These are phyloP conservation scores for Lutjanus erythropterus DNA, from an alignment of 2,113 vertebrate genomes.

Conservation along the genomic window DNA sequence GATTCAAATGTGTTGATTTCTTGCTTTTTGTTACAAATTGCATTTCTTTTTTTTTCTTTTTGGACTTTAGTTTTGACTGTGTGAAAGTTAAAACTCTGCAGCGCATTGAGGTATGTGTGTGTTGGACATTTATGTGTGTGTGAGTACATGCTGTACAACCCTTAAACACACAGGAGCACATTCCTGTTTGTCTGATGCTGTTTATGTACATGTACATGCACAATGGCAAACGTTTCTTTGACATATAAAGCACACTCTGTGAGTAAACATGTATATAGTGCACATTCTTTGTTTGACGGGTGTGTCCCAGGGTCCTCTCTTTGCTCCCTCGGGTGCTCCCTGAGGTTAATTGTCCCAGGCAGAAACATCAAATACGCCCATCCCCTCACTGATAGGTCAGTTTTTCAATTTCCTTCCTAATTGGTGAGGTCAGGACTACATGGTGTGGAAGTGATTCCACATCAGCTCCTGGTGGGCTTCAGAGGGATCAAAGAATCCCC, in stretches of 20 bases:
- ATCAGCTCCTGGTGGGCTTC: conserved; percentile 7
- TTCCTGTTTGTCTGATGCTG: neutral
- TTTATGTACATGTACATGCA: neutral
- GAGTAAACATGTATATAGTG: neutral
- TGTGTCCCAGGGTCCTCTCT: neutral
- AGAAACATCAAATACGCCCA: conserved; percentile 16
- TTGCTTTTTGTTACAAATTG: neutral
- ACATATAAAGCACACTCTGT: neutral
- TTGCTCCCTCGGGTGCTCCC: neutral
- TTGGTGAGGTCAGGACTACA: conserved; percentile 42
- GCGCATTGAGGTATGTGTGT: neutral
- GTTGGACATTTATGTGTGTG: neutral
- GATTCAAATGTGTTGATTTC: neutral
- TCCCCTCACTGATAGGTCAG: conserved; percentile 36
- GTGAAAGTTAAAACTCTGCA: neutral
- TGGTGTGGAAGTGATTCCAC: conserved; percentile 25
- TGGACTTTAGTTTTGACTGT: neutral
- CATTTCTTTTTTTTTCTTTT: neutral
- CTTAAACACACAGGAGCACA: neutral
- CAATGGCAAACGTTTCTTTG: neutral
- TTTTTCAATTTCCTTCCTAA: conserved; percentile 54
- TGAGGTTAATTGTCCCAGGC: conserved; percentile 43
- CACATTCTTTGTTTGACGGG: too few relatives aligned
- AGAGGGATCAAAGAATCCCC: conserved; percentile 30
- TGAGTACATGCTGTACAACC: neutral